Conservation (phyloP, 2,888 invertebrate species). For the Phalera bucephala region DNA sequence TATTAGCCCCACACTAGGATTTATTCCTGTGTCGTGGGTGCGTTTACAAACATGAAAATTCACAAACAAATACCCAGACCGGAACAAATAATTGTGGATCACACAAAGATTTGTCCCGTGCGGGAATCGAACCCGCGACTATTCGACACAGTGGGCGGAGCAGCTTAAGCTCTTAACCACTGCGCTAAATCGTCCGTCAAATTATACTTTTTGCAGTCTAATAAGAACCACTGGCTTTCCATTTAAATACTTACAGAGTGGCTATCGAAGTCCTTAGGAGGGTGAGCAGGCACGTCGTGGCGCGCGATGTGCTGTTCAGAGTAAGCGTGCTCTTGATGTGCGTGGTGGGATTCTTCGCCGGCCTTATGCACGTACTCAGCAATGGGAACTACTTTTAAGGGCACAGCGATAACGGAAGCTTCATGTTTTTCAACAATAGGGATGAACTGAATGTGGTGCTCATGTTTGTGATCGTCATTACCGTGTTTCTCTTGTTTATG, state of each 20-base stretch:
- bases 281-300: constrained; percentile 41
- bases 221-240: too few relatives aligned
- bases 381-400: constrained; percentile 25
- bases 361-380: constrained; percentile 28
- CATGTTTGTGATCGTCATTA: background rate
- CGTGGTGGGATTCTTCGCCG: constrained; percentile 18
- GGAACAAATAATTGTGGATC: too few relatives aligned
- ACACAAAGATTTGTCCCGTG: too few relatives aligned
- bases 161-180: too few relatives aligned
- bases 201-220: too few relatives aligned
- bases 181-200: too few relatives aligned
- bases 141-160: too few relatives aligned
- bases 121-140: too few relatives aligned
- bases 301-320: constrained; percentile 62
- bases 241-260: constrained; percentile 33
- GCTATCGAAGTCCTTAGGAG: constrained; percentile 46
- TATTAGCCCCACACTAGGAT: too few relatives aligned
- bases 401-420: constrained; percentile 11
- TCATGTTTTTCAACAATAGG: constrained; percentile 21
- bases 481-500: background rate
- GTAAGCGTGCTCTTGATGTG: constrained; percentile 35
- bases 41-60: too few relatives aligned
- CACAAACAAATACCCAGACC: too few relatives aligned
- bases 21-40: too few relatives aligned
- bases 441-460: constrained; percentile 3